Conservation (phyloP, 1,140 invertebrate genomes). For the Luehdorfia chinensis region DNA sequence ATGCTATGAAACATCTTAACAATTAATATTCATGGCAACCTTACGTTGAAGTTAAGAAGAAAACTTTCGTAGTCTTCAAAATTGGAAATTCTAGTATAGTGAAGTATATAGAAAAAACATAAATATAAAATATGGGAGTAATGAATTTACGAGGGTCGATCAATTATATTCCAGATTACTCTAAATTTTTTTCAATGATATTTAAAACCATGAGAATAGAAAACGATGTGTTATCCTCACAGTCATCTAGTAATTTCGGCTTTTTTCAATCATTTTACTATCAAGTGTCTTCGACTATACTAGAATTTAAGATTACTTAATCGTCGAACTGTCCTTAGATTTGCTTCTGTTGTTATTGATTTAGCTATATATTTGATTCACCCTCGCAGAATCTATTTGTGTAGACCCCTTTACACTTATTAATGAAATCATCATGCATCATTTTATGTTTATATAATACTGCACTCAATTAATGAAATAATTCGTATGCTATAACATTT, state of each 20-base stretch:
- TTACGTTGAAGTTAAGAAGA: slow-evolving; percentile 3
- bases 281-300: too few relatives aligned
- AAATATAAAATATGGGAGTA: background rate
- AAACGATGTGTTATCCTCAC: too few relatives aligned
- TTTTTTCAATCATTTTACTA: too few relatives aligned
- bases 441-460: slow-evolving; percentile 40
- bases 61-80: background rate
- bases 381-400: background rate
- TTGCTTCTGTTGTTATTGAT: too few relatives aligned
- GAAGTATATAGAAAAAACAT: slow-evolving; percentile 1
- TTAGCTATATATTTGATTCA: slow-evolving; percentile 10
- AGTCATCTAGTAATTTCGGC: too few relatives aligned
- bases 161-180: slow-evolving; percentile 1
- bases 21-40: background rate
- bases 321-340: too few relatives aligned
- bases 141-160: slow-evolving; percentile 17
- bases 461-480: slow-evolving; percentile 56
- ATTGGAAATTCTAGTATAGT: slow-evolving; percentile 7
- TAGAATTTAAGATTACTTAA: too few relatives aligned
- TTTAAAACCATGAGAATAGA: background rate
- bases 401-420: slow-evolving; percentile 23
- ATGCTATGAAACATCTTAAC: too few relatives aligned
- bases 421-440: slow-evolving; percentile 53
- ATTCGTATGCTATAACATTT: slow-evolving; percentile 54
- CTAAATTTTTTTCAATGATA: background rate